These are phyloP conservation scores for Thymallus thymallus DNA, from an alignment of 2,113 vertebrate species.

Conservation along the genomic window DNA sequence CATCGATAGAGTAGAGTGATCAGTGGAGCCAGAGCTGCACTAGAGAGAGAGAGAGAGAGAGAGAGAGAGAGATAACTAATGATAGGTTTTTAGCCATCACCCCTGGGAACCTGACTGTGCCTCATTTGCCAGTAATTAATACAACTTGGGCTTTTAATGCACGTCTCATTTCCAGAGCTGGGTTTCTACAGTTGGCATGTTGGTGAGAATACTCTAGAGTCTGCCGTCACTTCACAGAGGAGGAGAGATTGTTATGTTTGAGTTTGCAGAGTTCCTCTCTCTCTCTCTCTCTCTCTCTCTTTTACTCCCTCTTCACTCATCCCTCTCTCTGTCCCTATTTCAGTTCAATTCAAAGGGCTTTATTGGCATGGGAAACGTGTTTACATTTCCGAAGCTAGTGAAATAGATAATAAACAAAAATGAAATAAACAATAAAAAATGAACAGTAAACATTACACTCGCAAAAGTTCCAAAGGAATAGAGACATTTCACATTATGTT, in stretches of 20 bases:
- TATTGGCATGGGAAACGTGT: no score
- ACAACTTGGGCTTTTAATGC: conserved; percentile 43
- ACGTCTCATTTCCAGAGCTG: conserved; percentile 38
- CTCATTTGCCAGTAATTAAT: conserved; percentile 47
- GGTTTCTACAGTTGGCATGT: conserved; percentile 5
- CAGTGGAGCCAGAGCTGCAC: background rate
- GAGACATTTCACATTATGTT: no score
- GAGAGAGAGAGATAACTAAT: conserved; percentile 5
- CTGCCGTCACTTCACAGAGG: conserved; percentile 10
- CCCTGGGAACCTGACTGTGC: conserved; percentile 7
- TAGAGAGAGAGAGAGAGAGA: background rate
- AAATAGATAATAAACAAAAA: no score
- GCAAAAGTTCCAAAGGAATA: no score
- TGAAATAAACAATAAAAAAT: no score
- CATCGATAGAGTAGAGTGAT: conserved; percentile 3
- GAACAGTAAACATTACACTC: no score
- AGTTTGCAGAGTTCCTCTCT: conserved; percentile 11
- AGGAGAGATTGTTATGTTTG: conserved; percentile 23
- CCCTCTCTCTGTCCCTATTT: no score
- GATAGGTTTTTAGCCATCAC: conserved; percentile 30
- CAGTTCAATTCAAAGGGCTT: no score
- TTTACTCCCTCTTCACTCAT: no score
- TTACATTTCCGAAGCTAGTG: no score
- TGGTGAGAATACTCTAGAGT: no score
- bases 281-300: no score